These are phyloP conservation scores for Notothenia coriiceps DNA, from an alignment of 2,113 vertebrate genomes.

Conservation along the genomic window DNA sequence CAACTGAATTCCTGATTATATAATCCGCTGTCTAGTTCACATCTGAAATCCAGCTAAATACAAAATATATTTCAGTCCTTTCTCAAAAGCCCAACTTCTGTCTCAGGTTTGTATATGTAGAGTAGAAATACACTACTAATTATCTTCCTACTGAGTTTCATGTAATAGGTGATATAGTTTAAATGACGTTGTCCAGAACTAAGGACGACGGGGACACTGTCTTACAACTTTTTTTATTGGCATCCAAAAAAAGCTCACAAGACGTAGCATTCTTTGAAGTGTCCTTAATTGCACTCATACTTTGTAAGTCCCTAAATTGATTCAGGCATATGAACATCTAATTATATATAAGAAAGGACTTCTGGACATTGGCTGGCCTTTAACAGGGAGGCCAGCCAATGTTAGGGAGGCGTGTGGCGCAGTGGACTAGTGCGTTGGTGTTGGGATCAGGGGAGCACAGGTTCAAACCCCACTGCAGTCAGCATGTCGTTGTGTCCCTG, in stretches of 20 bases:
- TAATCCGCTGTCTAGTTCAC: conserved; percentile 16
- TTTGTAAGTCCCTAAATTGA: not conserved
- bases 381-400: no score
- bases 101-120: not conserved
- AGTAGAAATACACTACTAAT: not conserved
- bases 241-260: not conserved
- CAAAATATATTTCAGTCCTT: not conserved
- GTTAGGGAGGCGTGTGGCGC: no score
- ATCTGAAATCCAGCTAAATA: conserved; percentile 8
- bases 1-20: conserved; percentile 4
- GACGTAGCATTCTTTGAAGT: not conserved
- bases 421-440: no score
- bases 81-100: not conserved
- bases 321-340: no score
- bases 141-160: no score
- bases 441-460: no score
- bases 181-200: not conserved
- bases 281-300: not conserved
- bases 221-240: not conserved
- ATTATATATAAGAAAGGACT: not conserved
- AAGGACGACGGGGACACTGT: not conserved
- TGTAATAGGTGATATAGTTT: not conserved
- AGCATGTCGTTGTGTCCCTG: no score
- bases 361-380: not conserved
- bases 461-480: no score